Conservation (phyloP, 2,797 vertebrate species). For the Pseudotriccus pelzelni region DNA sequence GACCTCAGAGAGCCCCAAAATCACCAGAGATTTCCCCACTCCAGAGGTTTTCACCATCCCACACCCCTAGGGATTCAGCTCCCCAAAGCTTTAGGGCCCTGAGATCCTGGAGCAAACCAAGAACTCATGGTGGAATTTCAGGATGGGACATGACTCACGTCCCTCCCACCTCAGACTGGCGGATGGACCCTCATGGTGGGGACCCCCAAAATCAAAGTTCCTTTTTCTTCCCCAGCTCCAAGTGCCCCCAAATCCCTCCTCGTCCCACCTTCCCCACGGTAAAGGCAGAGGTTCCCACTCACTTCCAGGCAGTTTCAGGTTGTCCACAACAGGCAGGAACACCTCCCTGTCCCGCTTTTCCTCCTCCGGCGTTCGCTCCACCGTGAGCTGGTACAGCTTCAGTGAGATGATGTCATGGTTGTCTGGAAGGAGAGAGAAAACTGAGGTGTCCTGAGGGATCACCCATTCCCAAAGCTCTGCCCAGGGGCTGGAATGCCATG, state of each 20-base stretch:
- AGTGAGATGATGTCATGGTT: slow-evolving; percentile 94
- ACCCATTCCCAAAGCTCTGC: background rate
- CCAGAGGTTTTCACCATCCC: fast-evolving
- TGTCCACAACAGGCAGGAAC: slow-evolving; percentile 90
- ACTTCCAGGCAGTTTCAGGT: slow-evolving; percentile 86
- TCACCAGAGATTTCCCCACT: background rate
- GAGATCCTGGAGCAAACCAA: background rate
- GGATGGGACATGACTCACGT: too few species aligned
- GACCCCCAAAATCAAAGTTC: background rate
- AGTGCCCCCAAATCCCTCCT: background rate
- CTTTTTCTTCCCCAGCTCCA: background rate
- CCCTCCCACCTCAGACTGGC: background rate
- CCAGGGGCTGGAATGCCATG: background rate
- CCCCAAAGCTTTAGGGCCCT: background rate
- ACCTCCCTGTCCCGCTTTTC: slow-evolving; percentile 86
- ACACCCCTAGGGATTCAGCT: background rate
- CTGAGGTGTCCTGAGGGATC: fast-evolving
- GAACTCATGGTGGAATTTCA: background rate
- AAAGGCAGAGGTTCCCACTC: background rate
- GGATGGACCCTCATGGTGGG: background rate
- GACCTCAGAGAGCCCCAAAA: fast-evolving
- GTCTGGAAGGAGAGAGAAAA: slow-evolving; percentile 73
- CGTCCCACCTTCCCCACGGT: fast-evolving
- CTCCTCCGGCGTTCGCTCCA: slow-evolving; percentile 84
- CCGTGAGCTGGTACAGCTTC: slow-evolving; percentile 93